These are phyloP conservation scores for Thryonomys swinderianus DNA, from an alignment of 2,113 vertebrate species.

Conservation along the genomic window DNA sequence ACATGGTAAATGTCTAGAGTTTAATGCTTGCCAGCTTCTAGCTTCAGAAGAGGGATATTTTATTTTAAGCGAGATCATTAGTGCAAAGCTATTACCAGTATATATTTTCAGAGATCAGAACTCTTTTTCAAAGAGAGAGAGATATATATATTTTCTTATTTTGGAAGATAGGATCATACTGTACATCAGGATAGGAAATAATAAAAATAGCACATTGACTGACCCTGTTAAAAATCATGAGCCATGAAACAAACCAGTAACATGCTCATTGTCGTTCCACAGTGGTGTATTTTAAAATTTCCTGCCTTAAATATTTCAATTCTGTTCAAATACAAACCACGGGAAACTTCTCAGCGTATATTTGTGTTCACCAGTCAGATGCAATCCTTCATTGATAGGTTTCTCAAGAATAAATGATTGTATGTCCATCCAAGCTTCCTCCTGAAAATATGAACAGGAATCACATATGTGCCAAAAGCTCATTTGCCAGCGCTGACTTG, in stretches of 20 bases:
- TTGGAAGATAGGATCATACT: background rate
- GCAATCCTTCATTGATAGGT: background rate
- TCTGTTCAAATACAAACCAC: background rate
- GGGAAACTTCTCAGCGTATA: background rate
- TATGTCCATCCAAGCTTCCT: conserved; percentile 43
- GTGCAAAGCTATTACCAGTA: background rate
- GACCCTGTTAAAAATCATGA: background rate
- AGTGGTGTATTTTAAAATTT: background rate
- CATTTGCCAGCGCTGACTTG: conserved; percentile 29
- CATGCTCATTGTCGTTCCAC: background rate
- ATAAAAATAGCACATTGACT: background rate
- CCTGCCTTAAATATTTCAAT: conserved; percentile 20
- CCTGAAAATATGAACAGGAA: conserved; percentile 51
- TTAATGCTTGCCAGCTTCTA: conserved; percentile 75
- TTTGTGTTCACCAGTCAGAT: background rate
- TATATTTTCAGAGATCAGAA: conserved; percentile 51
- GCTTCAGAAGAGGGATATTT: conserved; percentile 41
- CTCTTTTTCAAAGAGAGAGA: conserved; percentile 11
- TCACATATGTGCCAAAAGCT: background rate
- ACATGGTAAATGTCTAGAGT: conserved; percentile 78
- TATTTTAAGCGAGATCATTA: conserved; percentile 47
- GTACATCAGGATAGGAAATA: background rate
- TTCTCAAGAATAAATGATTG: conserved; percentile 18
- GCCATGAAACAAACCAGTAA: background rate
- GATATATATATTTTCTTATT: conserved; percentile 21